Evolutionary conservation across 37 sponge, comb jelly and placozoan species (phyloP), one percentile per base, ranked within the genome.

Genomic region (Lycopodina hypogea): DNA sequence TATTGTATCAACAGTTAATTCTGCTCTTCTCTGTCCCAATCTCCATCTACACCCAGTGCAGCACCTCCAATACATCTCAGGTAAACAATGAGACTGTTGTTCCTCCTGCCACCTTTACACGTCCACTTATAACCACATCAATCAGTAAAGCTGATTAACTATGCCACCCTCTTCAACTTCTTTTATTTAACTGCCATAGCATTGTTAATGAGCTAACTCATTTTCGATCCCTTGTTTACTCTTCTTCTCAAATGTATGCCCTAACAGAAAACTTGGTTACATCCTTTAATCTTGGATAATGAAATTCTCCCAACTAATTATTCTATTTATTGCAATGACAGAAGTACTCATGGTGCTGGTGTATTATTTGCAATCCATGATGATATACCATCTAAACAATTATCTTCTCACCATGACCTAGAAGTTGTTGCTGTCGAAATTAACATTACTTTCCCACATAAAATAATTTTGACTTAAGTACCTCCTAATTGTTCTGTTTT

Each of bases 391-490:
- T 76, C 71, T 42, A 76, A 59, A 9, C 34, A 42, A 18, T 32
- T 56, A 33, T 22, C 32, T 45, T 64, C 33, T 68, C 85, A 29
- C 48, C 61, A 4, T 18, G 18, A 71, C 36, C 33, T 77, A 9
- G 78, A 84, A 70, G 22, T 77, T 57, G 30, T 84, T 52, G 30
- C 62, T 77, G 59, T 84, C 24, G 60, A 69, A 60, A 15, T 75
- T 28, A 60, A 71, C 42, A 76, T 69, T 45, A 4, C 48, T 45
- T 45, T 9, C 28, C 84, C 77, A 65, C 8, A 29, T 21, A 29
- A 52, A 23, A 17, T n/a, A 35, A 8, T 32, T 12, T 19, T 34
- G 32, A 67, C 55, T 51, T 45, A 45, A 12, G 48, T 9, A 45
- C 48, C 71, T 50, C 50, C 56, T 69, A 9, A 56, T 26, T n/a